Percentiles rank a stretch among this genome's conserved stretches.
phyloP scores from a whole-genome alignment of 2,797 vertebrate species.

The Cryptoprocta ferox region DNA sequence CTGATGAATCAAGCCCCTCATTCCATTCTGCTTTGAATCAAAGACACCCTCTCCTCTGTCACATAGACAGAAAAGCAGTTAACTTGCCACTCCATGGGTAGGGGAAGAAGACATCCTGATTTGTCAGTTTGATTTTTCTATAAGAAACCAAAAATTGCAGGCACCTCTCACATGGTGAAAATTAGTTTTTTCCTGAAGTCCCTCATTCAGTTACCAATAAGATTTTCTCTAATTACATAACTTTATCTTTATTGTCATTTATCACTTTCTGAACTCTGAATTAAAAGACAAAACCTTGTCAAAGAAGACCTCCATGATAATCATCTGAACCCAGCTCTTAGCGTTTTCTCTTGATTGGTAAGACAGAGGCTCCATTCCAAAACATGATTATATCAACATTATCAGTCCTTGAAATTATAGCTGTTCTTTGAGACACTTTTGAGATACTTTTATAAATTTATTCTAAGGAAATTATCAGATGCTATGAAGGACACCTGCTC shows the following conservation, averaged over 20 bases:
- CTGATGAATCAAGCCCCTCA: background rate
- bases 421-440: background rate
- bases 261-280: background rate
- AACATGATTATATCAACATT: background rate
- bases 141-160: background rate
- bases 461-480: constrained; percentile 9
- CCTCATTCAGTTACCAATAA: background rate
- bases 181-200: background rate
- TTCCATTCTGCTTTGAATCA: background rate
- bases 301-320: background rate
- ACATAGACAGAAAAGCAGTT: background rate
- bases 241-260: background rate
- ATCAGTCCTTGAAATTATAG: background rate
- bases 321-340: background rate
- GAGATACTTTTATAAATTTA: constrained; percentile 25
- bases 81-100: background rate
- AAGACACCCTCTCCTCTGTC: background rate
- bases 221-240: background rate
- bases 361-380: background rate
- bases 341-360: background rate
- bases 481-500: background rate
- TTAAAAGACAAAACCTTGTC: background rate
- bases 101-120: background rate
- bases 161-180: background rate
- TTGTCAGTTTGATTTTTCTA: background rate